Evolutionary conservation across 1,140 invertebrate genomes (phyloP), one percentile per base, ranked within the genome.

Genomic region (Maconellicoccus hirsutus): DNA sequence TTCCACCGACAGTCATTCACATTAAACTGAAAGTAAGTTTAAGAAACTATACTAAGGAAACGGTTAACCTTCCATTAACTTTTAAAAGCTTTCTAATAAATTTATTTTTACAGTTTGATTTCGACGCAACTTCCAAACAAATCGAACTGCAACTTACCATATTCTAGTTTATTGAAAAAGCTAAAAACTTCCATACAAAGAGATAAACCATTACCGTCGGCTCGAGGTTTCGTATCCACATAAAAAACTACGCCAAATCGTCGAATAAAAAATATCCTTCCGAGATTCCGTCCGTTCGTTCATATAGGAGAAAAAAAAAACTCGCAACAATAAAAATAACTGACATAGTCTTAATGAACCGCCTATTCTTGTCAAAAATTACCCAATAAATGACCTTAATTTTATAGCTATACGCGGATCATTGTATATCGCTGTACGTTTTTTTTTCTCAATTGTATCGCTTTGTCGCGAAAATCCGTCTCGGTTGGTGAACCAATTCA

Each of bases 31-130:
- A 66, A 23, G 61, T 66, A 26, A 66, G 61, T 26, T 66, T 66
- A 66, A 66, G 61, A 66, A 66, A 66, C 22, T 66, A 25, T 25
- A 59, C 21, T 22, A 26, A 66, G 25, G 25, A 66, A 66, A 66
- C 61, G 61, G 61, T 66, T 66, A 66, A 66, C 61, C 61, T 66
- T 66, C 61, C 61, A 66, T 66, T 66, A 66, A 66, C 61, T 66
- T 66, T 66, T 66, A 66, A 66, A 23, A 66, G 21, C 61, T 66
- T 66, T 26, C 22, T 66, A 66, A 66, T 66, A 66, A 66, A 66
- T 66, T 66, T 66, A 66, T 26, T 66, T 66, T 66, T 26, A 26
- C 61, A 26, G 61, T 26, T 66, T 66, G 61, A 66, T 66, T 66
- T 66, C 61, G 61, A 66, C 21, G 61, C 25, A 66, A 66, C 25